Conservation (phyloP, 2,113 vertebrate genomes). For the Cynoglossus semilaevis region DNA sequence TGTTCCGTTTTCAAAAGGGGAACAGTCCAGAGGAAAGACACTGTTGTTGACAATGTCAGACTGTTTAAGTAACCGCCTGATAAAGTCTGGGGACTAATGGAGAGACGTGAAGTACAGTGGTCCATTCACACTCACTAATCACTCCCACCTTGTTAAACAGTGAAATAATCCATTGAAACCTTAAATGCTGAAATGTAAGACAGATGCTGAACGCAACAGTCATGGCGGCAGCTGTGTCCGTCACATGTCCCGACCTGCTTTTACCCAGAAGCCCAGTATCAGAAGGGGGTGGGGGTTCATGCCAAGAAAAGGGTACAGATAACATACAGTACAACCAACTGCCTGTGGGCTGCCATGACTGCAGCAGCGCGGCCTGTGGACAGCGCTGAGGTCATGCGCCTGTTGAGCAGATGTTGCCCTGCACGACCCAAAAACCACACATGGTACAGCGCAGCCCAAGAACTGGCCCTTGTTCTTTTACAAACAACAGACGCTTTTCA, state of each 20-base stretch:
- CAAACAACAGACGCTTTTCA: slow-evolving; percentile 31
- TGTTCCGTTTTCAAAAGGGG: neutral
- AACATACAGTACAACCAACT: slow-evolving; percentile 29
- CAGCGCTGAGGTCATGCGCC: slow-evolving; percentile 49
- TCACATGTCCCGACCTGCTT: slow-evolving; percentile 12
- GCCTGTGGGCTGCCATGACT: slow-evolving; percentile 42
- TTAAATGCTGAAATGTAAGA: slow-evolving; percentile 26
- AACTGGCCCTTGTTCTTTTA: slow-evolving; percentile 35
- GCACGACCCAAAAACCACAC: slow-evolving; percentile 34
- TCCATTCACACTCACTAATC: slow-evolving; percentile 51
- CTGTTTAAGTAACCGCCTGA: slow-evolving; percentile 14
- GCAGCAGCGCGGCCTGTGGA: slow-evolving; percentile 37
- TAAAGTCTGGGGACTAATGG: slow-evolving; percentile 35
- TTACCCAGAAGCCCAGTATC: slow-evolving; percentile 15
- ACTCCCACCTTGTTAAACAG: slow-evolving; percentile 50
- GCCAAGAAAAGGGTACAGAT: slow-evolving; percentile 27
- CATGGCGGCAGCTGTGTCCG: slow-evolving; percentile 6
- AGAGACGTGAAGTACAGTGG: slow-evolving; percentile 39
- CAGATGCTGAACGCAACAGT: slow-evolving; percentile 29
- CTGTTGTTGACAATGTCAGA: slow-evolving; percentile 12
- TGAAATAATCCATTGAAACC: slow-evolving; percentile 34
- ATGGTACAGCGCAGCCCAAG: slow-evolving; percentile 24
- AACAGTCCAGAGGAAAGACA: slow-evolving; percentile 7
- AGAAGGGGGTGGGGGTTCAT: slow-evolving; percentile 3
- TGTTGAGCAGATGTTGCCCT: slow-evolving; percentile 67